These are phyloP conservation scores for Chirona hameri DNA, from an alignment of 2,888 invertebrate genomes.

Conservation along the genomic window DNA sequence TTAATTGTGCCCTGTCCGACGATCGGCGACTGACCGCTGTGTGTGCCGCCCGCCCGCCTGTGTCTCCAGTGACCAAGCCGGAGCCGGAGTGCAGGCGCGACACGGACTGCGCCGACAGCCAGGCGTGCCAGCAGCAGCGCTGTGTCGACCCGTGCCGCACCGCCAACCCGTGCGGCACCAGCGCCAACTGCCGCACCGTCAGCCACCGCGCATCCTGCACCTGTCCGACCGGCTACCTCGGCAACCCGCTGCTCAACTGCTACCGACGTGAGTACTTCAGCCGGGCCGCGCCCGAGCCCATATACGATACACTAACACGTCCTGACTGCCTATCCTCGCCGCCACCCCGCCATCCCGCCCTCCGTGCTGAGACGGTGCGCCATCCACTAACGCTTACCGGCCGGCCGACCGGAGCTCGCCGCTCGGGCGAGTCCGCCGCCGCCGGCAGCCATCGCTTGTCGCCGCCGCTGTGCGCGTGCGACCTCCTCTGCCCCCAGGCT, in stretches of 20 bases:
- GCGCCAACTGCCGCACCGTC: constrained; percentile 72
- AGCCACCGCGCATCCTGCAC: constrained; percentile 75
- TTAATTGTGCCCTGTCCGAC: not conserved
- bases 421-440: not conserved
- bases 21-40: not conserved
- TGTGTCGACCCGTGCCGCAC: constrained; percentile 59
- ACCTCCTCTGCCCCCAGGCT: not conserved
- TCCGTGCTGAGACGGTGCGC: not conserved
- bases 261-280: constrained; percentile 68
- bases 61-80: not conserved
- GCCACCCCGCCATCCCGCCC: not conserved
- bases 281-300: not conserved
- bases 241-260: constrained; percentile 79
- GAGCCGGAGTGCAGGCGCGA: constrained; percentile 44
- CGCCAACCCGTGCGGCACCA: constrained; percentile 72
- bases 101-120: constrained; percentile 44
- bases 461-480: not conserved
- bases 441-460: not conserved
- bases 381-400: not conserved
- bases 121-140: constrained; percentile 44
- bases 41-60: too few relatives aligned
- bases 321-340: not conserved
- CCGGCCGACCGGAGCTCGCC: not conserved
- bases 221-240: constrained; percentile 75
- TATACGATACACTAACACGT: not conserved